Evolutionary conservation across 2,113 vertebrate genomes (phyloP), one percentile per base, ranked within the genome.

Genomic region (Cyprinodon tularosa): DNA sequence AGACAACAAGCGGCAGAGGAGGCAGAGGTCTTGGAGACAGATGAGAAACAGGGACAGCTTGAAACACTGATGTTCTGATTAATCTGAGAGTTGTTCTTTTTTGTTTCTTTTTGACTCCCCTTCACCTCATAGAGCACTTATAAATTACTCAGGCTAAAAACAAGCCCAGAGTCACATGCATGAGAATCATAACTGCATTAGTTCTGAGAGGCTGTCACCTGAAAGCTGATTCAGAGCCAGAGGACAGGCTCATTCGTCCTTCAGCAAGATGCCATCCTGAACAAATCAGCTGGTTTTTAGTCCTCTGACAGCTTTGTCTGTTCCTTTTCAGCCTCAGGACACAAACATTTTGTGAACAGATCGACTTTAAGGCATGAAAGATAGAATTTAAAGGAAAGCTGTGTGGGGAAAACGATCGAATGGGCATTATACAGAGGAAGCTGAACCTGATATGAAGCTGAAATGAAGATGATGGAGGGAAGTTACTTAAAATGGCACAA

Each of bases 141-240:
- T 45, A 72, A 74, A 89, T 85, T 73, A 88, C 80, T 72, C 50
- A 64, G 44, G 2, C 62, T 69, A 67, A 68, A 78, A 78, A 72
- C 29, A 6, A 3, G 22, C 62, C 12, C 48, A 47, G 59, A 68
- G 29, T 67, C 59, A 59, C 44, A 67, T 38, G 66, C 63, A 40
- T 48, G 11, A 5, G 9, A 44, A 29, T 72, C 44, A 13, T 87
- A 89, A 87, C 86, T 12, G 57, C 79, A 81, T 86, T 90, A 83
- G n/a, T 70, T 39, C 70, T 17, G 62, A 62, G 63, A 68, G 81
- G 85, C 76, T 84, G 14, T 81, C 84, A 83, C 80, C 83, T 86
- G 37, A 69, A 83, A 83, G 86, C 78, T 85, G 89, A 85, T 81
- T 22, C 73, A 71, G 66, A 71, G 73, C 85, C 86, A 85, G 78